Conservation (phyloP, 1,140 invertebrate genomes). For the Ganaspis sp. region DNA sequence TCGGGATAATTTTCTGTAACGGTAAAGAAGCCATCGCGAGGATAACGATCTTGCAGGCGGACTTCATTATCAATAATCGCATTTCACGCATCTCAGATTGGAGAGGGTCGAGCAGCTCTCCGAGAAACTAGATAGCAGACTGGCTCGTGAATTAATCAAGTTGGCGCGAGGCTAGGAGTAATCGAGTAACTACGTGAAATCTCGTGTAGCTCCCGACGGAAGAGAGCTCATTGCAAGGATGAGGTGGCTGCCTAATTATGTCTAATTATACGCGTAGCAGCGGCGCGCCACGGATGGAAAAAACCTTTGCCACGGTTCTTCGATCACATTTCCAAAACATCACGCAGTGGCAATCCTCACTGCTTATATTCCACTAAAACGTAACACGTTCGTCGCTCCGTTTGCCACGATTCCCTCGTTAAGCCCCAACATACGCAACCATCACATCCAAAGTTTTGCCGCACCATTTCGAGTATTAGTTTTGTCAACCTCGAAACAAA, state of each 20-base stretch:
- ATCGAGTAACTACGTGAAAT: constrained; percentile 36
- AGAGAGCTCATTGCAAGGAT: constrained; percentile 46
- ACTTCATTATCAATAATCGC: constrained; percentile 27
- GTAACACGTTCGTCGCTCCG: constrained; percentile 43
- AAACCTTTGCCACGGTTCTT: constrained; percentile 41
- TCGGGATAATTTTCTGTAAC: constrained; percentile 43
- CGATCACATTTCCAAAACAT: constrained; percentile 46
- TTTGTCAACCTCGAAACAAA: no score
- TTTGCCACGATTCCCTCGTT: constrained; percentile 50
- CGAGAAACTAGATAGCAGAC: constrained; percentile 31
- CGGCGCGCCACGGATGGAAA: constrained; percentile 49
- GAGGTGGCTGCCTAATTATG: constrained; percentile 70
- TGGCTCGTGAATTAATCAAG: constrained; percentile 46
- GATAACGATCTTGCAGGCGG: constrained; percentile 26
- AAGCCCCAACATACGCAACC: constrained; percentile 34
- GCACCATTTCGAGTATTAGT: no score
- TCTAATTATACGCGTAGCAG: constrained; percentile 67
- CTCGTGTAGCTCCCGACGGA: constrained; percentile 38
- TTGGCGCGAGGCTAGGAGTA: constrained; percentile 5
- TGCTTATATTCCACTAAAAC: constrained; percentile 36
- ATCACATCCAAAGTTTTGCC: no score
- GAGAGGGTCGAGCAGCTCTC: neutral
- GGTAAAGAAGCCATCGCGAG: constrained; percentile 48
- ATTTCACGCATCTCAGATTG: constrained; percentile 24
- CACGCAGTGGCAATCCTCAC: constrained; percentile 29